These are phyloP conservation scores for human (Homo sapiens) DNA, from an alignment of 2,113 vertebrate species.

Conservation along the genomic window GRCh38 chr15:67500501-67501000, in stretches of 20 bases:
- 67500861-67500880: neutral
- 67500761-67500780: conserved; percentile 53
- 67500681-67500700: conserved; percentile 82
- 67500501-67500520: neutral
- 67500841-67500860: conserved; percentile 25
- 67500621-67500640: conserved; percentile 85
- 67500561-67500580: neutral
- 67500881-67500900: neutral
- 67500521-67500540: neutral
- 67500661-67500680: conserved; percentile 88
- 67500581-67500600: neutral
- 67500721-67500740: conserved; percentile 28
- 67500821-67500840: neutral
- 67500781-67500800: conserved; percentile 37
- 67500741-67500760: conserved; percentile 57
- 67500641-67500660: conserved; percentile 85
- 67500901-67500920: neutral
- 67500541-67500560: neutral
- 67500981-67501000: neutral
- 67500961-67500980: neutral
- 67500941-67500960: conserved; percentile 28
- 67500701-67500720: conserved; percentile 61
- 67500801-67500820: conserved; percentile 64
- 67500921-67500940: conserved; percentile 58
- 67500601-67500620: conserved; percentile 25